Conservation (phyloP, 2,797 vertebrate genomes). For the Sebastes elongatus region DNA sequence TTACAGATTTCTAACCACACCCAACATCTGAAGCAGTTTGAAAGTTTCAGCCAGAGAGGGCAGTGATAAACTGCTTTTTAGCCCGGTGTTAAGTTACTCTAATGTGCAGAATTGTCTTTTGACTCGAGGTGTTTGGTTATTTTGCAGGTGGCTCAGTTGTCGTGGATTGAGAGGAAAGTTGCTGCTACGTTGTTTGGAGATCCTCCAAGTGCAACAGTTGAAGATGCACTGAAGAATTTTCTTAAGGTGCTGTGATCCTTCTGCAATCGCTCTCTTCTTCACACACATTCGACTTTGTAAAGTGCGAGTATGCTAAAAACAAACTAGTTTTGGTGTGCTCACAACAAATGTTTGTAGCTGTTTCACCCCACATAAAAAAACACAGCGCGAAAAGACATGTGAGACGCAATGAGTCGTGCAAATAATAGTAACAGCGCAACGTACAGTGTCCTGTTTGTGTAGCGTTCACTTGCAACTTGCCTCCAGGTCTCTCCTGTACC, state of each 20-base stretch:
- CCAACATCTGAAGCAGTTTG: neutral
- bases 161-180: slow-evolving; percentile 97
- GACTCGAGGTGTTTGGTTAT: neutral
- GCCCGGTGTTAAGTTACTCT: neutral
- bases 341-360: neutral
- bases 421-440: neutral
- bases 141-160: slow-evolving; percentile 91
- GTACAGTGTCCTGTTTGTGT: slow-evolving; percentile 32
- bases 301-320: neutral
- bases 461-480: slow-evolving; percentile 30
- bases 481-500: slow-evolving; percentile 42
- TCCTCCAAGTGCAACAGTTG: slow-evolving; percentile 89
- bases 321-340: neutral
- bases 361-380: neutral
- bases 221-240: slow-evolving; percentile 92
- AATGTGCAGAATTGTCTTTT: neutral
- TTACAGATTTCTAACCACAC: neutral
- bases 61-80: neutral
- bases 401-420: neutral
- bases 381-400: neutral
- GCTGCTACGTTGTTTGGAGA: slow-evolving; percentile 92
- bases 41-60: neutral
- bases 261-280: neutral
- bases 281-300: neutral
- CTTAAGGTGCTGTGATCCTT: slow-evolving; percentile 85